Conservation (phyloP, 2,888 invertebrate species). For the Xiphydria camelus region DNA sequence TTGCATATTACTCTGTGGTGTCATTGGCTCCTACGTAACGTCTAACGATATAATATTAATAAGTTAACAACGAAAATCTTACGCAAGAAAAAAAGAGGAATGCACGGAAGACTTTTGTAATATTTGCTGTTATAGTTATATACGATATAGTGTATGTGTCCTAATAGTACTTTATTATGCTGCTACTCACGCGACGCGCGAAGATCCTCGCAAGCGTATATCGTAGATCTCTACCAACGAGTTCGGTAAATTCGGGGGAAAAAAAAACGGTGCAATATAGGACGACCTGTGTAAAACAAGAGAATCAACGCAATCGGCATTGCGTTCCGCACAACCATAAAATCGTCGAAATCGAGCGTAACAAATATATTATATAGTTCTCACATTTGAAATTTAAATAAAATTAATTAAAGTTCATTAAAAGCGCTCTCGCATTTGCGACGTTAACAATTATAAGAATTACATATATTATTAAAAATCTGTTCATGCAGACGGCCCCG, state of each 20-base stretch:
- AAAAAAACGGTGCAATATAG: too few relatives aligned
- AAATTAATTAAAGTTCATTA: constrained; percentile 27
- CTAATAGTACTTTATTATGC: not conserved
- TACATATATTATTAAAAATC: not conserved
- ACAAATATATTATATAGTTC: constrained; percentile 24
- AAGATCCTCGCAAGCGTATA: too few relatives aligned
- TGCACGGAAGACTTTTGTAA: constrained; percentile 46
- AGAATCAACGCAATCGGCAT: too few relatives aligned
- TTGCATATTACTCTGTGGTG: constrained; percentile 17
- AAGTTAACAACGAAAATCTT: constrained; percentile 11
- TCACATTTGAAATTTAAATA: constrained; percentile 28
- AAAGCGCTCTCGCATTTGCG: constrained; percentile 8
- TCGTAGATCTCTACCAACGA: too few relatives aligned
- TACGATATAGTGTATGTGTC: not conserved
- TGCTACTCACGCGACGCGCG: too few relatives aligned
- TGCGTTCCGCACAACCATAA: not conserved
- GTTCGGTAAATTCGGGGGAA: too few relatives aligned
- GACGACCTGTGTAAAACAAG: too few relatives aligned
- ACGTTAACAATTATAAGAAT: constrained; percentile 3
- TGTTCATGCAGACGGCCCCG: not conserved
- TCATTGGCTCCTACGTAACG: constrained; percentile 7
- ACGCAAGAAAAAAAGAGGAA: constrained; percentile 13
- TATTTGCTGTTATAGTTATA: constrained; percentile 39
- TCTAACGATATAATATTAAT: constrained; percentile 1
- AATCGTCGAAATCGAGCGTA: not conserved